Evolutionary conservation across 2,797 vertebrate species (phyloP).

Genomic region (Acipenser oxyrinchus): DNA sequence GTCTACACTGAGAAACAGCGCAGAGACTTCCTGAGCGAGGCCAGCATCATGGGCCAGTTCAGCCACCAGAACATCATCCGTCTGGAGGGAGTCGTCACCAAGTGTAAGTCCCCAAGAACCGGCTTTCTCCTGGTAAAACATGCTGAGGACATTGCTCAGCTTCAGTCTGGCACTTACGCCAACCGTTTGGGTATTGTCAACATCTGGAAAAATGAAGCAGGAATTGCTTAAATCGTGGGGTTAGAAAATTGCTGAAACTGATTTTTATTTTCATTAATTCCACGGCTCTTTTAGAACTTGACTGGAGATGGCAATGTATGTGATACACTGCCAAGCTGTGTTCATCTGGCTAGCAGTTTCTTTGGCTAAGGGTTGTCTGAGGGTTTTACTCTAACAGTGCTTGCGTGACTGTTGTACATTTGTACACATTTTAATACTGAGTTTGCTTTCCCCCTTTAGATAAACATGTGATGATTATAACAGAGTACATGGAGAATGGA

Average conservation of each 20-base stretch:
- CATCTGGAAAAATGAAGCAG: no score
- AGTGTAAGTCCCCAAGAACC: slow-evolving; percentile 63
- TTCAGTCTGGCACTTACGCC: no score
- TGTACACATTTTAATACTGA: neutral
- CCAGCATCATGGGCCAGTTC: slow-evolving; percentile 97
- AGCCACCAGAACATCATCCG: slow-evolving; percentile 92
- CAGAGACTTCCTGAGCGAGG: slow-evolving; percentile 89
- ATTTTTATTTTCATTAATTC: no score
- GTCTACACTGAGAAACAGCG: slow-evolving; percentile 94
- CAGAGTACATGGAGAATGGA: slow-evolving; percentile 95
- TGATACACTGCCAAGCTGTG: no score
- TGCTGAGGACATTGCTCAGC: no score
- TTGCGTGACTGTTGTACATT: slow-evolving; percentile 5
- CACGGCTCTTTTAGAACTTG: no score
- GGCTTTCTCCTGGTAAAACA: neutral
- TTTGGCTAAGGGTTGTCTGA: no score
- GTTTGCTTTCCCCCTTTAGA: slow-evolving; percentile 49
- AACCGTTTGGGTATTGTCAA: no score
- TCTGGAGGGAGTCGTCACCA: slow-evolving; percentile 90
- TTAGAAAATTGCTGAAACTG: no score
- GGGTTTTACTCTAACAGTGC: slow-evolving; percentile 9
- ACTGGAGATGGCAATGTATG: no score
- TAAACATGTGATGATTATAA: slow-evolving; percentile 92
- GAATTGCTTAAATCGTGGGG: no score
- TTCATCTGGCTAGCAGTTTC: no score